A percentile compares a stretch with the other conserved stretches of the same genome.
Evolutionary conservation across 2,888 invertebrate genomes (phyloP).

Genomic region (Adela reaumurella): DNA sequence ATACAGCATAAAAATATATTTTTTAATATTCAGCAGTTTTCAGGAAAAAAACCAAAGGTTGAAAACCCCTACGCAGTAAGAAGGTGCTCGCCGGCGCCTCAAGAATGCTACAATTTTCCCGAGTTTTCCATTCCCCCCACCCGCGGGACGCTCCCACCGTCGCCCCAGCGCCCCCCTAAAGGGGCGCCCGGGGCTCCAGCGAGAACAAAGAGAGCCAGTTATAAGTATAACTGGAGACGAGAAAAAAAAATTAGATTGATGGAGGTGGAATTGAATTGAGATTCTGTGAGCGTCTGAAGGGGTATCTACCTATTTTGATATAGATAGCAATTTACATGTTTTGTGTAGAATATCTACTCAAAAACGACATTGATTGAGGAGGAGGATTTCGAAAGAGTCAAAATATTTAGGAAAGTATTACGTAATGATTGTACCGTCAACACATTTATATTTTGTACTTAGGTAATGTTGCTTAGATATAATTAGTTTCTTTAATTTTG

Average conservation of each 20-base stretch:
- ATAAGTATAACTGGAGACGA: not conserved
- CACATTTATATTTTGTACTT: no score
- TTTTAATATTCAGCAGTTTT: no score
- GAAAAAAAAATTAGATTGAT: constrained; percentile 26
- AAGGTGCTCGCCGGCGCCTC: constrained; percentile 57
- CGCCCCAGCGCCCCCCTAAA: constrained; percentile 1
- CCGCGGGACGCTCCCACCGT: constrained; percentile 20
- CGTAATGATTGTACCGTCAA: not conserved
- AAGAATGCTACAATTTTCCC: constrained; percentile 58
- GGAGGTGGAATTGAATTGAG: constrained; percentile 1
- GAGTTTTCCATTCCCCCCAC: constrained; percentile 56
- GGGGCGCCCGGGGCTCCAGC: not conserved
- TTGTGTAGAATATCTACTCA: no score
- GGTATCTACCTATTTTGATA: no score
- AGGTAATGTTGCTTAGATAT: no score
- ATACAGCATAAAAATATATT: no score
- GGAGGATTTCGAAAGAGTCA: no score
- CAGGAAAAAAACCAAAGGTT: constrained; percentile 20
- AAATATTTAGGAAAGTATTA: no score
- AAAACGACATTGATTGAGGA: no score
- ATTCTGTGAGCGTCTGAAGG: not conserved
- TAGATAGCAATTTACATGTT: no score
- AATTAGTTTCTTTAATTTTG: no score
- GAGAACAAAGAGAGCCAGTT: not conserved
- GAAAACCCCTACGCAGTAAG: constrained; percentile 24